Evolutionary conservation across 2,797 vertebrate genomes (phyloP).

Genomic region (Heterohyrax brucei): DNA sequence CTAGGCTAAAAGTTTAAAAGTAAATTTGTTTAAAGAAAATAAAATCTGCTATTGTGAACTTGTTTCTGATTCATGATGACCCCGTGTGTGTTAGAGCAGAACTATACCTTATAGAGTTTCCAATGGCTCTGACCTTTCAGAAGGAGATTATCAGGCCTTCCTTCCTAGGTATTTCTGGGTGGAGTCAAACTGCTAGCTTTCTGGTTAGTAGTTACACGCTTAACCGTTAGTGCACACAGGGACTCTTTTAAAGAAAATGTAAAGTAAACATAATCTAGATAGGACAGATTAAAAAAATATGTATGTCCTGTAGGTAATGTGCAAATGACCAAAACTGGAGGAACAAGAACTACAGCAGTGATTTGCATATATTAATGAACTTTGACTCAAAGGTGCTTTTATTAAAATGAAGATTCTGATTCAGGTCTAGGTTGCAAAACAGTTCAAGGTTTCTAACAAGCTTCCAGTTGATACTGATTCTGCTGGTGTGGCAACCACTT

Average conservation of each 20-base stretch:
- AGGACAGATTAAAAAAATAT: background rate
- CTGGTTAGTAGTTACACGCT: background rate
- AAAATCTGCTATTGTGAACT: background rate
- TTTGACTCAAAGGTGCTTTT: background rate
- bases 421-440: background rate
- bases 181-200: background rate
- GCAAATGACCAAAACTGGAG: slow-evolving; percentile 15
- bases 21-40: background rate
- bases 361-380: slow-evolving; percentile 5
- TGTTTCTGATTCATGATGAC: too few relatives aligned
- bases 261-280: slow-evolving; percentile 41
- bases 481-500: background rate
- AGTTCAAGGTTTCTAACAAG: slow-evolving; percentile 15
- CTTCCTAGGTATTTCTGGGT: too few relatives aligned
- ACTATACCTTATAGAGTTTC: too few relatives aligned
- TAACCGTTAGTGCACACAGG: too few relatives aligned
- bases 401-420: slow-evolving; percentile 54
- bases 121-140: too few relatives aligned
- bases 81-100: too few relatives aligned
- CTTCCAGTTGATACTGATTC: background rate
- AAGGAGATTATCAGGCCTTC: too few relatives aligned
- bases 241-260: background rate
- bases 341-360: background rate
- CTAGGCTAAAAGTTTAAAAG: slow-evolving; percentile 10
- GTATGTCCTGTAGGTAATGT: background rate